Evolutionary conservation across 2,888 invertebrate genomes (phyloP), one percentile per base, ranked within the genome.

Genomic region (Hofmannophila pseudospretella): DNA sequence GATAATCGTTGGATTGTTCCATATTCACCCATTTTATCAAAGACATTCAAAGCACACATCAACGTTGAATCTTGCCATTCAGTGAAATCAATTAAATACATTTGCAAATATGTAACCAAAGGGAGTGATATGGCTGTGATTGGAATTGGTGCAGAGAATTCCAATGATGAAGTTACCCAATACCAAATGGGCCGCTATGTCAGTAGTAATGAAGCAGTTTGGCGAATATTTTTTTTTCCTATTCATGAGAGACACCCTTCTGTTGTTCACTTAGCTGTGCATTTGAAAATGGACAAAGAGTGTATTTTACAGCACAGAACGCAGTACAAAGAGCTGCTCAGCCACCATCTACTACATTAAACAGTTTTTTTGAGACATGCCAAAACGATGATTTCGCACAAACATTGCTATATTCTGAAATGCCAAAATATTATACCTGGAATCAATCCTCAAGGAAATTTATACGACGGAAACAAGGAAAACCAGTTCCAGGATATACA

Each of bases 1-100:
- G 53, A 52, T 41, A 55, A 57, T 51, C 44, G 47, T 39, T 54
- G 49, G 47, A 38, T 57, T 44, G 45, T 49, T 10, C 46, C 45
- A 10, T 47, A 38, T 29, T 38, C 34, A 4, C 46, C 46, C 7
- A 19, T 43, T 2, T 27, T 49, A 3, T 45, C 30, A 7, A 41
- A 37, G 19, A 39, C 35, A 2, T 45, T 40, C 13, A 34, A 48
- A 25, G 42, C 45, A 2, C 42, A 42, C 13, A 36, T 36, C 12
- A 46, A 46, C 19, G 39, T 44, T 13, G 45, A 47, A 33, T 38
- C 9, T 28, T 47, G 44, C 23, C 12, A 38, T 32, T n/a, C n/a
- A n/a, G n/a, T n/a, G n/a, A n/a, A n/a, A n/a, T n/a, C n/a, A n/a
- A n/a, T n/a, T n/a, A n/a, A 49, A 34, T 44, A 38, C 26, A 29